Evolutionary conservation across 2,797 vertebrate species (phyloP), one percentile per base, ranked within the genome.

Genomic region (Artibeus lituratus): DNA sequence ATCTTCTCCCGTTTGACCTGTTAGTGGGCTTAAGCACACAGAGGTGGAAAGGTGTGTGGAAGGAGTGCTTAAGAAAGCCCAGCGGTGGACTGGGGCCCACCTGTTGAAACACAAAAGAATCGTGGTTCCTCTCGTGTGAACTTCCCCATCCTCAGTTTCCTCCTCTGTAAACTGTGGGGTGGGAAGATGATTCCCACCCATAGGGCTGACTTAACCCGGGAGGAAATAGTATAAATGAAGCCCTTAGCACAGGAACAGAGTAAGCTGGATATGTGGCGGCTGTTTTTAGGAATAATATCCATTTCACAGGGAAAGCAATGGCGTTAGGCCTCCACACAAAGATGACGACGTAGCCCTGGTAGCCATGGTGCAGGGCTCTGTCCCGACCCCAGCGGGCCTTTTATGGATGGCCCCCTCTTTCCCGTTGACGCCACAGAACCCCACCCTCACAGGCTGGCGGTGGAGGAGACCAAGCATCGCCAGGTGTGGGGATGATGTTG

Each of bases 271-370:
- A n/a, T 55, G 47, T 4, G 2, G 47, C 47, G 37, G 51, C 49
- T 32, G 87, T 15, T 89, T 72, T 29, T 35, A 44, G 81, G 44
- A 70, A 32, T 44, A 70, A 32, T 44, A 44, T 62, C 57, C 32
- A 26, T 86, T 82, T 51, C 78, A 16, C 49, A 49, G 47, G 47
- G 39, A 22, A 37, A 81, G 70, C 57, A 85, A 57, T 15, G 32
- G 42, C 44, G 5, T 44, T 26, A 3, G 11, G 16, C 0, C 0
- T 3, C 59, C 55, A 22, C 1, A 14, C 0, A n/a, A n/a, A n/a
- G 0, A 39, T 35, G 10, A 3, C 5, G 44, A 44, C 16, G 49
- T 49, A 49, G 21, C 32, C 32, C 35, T 21, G 72, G 6, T 1
- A 14, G 47, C 37, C 35, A 57, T 6, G 47, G 12, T 1, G n/a